Base-by-base conservation (phyloP, 2,888 invertebrate species). In the Lasiommata megera region DNA sequence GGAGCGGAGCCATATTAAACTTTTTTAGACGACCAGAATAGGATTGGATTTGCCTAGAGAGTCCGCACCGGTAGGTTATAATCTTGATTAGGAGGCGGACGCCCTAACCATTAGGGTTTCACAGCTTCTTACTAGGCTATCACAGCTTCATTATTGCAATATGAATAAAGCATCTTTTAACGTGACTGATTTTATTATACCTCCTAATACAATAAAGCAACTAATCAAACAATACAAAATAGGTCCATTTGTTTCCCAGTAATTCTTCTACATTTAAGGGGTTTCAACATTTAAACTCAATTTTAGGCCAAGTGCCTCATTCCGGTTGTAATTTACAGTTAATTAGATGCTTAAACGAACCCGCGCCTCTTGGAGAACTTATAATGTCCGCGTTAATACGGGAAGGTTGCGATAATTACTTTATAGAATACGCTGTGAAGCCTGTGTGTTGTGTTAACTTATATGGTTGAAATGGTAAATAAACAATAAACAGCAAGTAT, bases 311-410 rank as follows among this genome's bases (percentile, higher is more conserved):
- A 52, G 51, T 40, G 51, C 29, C 51, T 51, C 51, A 40, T 51
- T 52, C 41, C 52, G 31, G 52, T 31, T 52, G 52, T 52, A 52
- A 52, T 52, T 52, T 52, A 52, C 52, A 41, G 52, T 52, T 41
- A 52, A 52, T 52, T 52, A 52, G 52, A 52, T 40, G 38, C 52
- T 52, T 52, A 52, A 52, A 41, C 29, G 16, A 41, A 18, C 52
- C 52, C 29, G 18, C 31, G 41, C 41, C 40, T 41, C 52, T 44
- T 36, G 34, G 12, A 29, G 23, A 53, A 53, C 53, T 53, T 53
- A 53, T 44, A 53, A 53, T 44, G 53, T 43, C 53, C 53, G 53
- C 53, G 53, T 44, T 53, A 53, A 53, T 44, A 53, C 53, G 34
- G 23, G 53, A 53, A 34, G 43, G 36, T 40, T 40, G 52, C 40